Percentiles rank a stretch among this genome's conserved stretches.
Evolutionary conservation across 2,797 vertebrate genomes (phyloP).

Genomic region (Psittacula derbiana): DNA sequence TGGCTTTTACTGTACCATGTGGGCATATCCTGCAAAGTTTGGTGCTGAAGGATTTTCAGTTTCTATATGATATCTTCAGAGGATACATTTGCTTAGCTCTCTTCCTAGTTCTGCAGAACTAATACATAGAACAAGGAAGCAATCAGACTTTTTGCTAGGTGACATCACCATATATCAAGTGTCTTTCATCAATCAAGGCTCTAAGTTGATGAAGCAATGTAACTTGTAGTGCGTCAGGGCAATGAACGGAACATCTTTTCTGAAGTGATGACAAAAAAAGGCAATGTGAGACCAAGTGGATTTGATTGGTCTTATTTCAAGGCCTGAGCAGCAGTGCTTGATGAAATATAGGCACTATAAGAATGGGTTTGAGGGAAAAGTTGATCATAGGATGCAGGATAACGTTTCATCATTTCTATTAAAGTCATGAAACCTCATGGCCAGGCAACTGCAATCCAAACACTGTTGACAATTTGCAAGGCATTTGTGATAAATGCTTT

Average conservation of each 20-base stretch:
- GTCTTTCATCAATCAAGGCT: not conserved
- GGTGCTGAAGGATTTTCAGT: not conserved
- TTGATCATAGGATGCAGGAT: not conserved
- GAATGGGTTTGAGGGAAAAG: not conserved
- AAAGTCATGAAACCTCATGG: not conserved
- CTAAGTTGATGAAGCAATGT: slow-evolving; percentile 13
- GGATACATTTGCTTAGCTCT: not conserved
- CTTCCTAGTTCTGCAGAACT: not conserved
- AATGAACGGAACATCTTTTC: slow-evolving; percentile 16
- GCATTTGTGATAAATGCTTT: slow-evolving; percentile 21
- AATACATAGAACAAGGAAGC: not conserved
- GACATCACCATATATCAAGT: slow-evolving; percentile 26
- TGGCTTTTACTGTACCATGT: not conserved
- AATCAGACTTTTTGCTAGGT: not conserved
- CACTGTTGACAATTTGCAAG: slow-evolving; percentile 21
- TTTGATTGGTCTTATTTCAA: not conserved
- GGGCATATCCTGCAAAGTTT: not conserved
- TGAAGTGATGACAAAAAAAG: not conserved
- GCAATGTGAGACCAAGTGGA: not conserved
- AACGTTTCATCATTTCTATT: not conserved
- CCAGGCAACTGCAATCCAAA: slow-evolving; percentile 8
- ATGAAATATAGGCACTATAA: not conserved
- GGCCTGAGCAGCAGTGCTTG: not conserved
- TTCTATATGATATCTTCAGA: not conserved
- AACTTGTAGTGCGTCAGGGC: not conserved